phyloP scores from a whole-genome alignment of 2,113 vertebrate species.

The Aythya baeri region DNA sequence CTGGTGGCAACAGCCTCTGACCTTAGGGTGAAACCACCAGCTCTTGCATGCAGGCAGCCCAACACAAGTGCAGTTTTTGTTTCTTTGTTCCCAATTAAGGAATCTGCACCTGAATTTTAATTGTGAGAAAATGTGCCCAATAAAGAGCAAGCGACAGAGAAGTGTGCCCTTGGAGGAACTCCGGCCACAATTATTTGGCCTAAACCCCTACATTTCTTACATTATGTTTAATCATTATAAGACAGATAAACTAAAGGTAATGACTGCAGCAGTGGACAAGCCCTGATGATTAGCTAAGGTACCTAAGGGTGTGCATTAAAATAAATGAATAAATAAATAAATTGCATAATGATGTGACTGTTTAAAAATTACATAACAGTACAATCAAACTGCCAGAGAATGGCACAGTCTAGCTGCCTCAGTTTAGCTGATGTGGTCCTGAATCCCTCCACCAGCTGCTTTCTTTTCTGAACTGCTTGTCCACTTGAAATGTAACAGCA shows the following conservation, averaged over 20 bases:
- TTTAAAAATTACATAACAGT: conserved; percentile 54
- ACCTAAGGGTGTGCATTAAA: conserved; percentile 15
- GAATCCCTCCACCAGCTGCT: neutral
- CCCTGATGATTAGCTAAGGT: conserved; percentile 24
- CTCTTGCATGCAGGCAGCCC: conserved; percentile 3
- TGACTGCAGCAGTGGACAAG: conserved; percentile 21
- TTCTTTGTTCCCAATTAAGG: conserved; percentile 21
- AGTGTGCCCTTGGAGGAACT: conserved; percentile 54
- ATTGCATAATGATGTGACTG: conserved; percentile 21
- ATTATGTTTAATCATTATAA: conserved; percentile 66
- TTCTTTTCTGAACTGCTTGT: neutral
- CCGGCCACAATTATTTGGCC: conserved; percentile 37
- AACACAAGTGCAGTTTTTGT: neutral
- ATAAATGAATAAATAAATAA: neutral
- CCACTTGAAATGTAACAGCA: conserved; percentile 22
- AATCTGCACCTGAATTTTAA: conserved; percentile 54
- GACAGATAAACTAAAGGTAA: conserved; percentile 19
- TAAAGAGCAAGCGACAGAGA: conserved; percentile 11
- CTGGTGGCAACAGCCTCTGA: neutral
- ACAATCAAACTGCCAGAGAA: conserved; percentile 36
- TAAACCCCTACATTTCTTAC: conserved; percentile 30
- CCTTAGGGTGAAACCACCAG: neutral
- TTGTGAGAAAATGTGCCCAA: conserved; percentile 42
- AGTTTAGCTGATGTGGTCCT: neutral
- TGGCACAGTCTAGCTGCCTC: neutral